Conservation (phyloP, 2,797 vertebrate species). For the Crypturellus tataupa region DNA sequence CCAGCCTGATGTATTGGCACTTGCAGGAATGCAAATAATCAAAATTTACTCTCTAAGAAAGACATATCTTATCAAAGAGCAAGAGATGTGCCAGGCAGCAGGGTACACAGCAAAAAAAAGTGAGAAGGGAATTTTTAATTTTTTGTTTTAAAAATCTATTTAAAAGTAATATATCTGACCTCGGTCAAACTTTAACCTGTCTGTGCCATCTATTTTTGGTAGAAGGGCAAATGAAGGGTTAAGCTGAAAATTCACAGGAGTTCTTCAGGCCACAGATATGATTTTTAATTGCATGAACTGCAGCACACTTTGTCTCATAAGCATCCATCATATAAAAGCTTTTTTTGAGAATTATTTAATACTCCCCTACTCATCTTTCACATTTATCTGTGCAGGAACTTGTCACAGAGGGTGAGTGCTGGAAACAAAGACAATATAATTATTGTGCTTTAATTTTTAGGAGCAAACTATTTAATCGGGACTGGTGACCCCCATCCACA, state of each 20-base stretch:
- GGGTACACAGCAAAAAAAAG: neutral
- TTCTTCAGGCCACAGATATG: neutral
- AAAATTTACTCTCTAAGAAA: neutral
- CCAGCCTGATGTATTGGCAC: neutral
- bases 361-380: neutral
- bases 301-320: neutral
- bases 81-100: neutral
- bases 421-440: neutral
- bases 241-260: neutral
- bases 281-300: neutral
- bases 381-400: neutral
- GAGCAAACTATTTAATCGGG: neutral
- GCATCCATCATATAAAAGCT: neutral
- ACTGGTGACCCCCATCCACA: neutral
- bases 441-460: conserved; percentile 12
- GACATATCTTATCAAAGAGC: neutral
- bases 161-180: neutral
- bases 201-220: neutral
- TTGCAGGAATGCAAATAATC: neutral
- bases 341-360: neutral
- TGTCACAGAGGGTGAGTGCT: neutral
- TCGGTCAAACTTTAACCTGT: neutral
- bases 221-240: neutral
- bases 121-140: neutral
- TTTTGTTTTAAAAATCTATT: neutral